Percentiles rank a stretch among this genome's conserved stretches.
phyloP scores from a whole-genome alignment of 2,888 invertebrate species.

The Campoletis raptor region DNA sequence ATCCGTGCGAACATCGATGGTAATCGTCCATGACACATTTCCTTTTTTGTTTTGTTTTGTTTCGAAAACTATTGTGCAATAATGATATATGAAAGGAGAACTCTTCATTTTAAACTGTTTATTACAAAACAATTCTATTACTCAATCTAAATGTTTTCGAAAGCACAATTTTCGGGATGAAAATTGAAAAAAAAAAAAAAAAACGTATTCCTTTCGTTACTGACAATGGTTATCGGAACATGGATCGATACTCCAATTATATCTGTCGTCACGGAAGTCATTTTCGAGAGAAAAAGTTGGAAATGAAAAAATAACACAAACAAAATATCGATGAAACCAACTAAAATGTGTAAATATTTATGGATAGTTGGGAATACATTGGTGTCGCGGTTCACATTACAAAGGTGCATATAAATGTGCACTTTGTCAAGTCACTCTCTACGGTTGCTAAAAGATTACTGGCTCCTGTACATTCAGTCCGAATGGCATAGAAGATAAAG shows the following conservation, averaged over 20 bases:
- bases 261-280: neutral
- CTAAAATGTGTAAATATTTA: neutral
- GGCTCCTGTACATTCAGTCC: constrained; percentile 13
- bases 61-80: neutral
- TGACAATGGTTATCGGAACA: too few relatives aligned
- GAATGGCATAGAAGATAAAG: constrained; percentile 50
- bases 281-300: neutral
- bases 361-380: neutral
- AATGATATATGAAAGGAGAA: neutral
- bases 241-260: too few relatives aligned
- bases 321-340: neutral
- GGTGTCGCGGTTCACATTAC: constrained; percentile 53
- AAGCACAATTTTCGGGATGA: neutral
- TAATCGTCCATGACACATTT: neutral
- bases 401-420: constrained; percentile 61
- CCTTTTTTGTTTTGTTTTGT: neutral
- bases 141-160: neutral
- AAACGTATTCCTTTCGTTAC: neutral
- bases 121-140: neutral
- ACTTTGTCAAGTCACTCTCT: constrained; percentile 63
- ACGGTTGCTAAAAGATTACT: constrained; percentile 38
- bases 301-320: neutral
- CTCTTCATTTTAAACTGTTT: neutral
- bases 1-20: neutral
- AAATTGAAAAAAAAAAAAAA: neutral